A percentile compares a stretch with the other conserved stretches of the same genome.
phyloP scores from a whole-genome alignment of 2,888 invertebrate genomes.

The Philonicus albiceps region DNA sequence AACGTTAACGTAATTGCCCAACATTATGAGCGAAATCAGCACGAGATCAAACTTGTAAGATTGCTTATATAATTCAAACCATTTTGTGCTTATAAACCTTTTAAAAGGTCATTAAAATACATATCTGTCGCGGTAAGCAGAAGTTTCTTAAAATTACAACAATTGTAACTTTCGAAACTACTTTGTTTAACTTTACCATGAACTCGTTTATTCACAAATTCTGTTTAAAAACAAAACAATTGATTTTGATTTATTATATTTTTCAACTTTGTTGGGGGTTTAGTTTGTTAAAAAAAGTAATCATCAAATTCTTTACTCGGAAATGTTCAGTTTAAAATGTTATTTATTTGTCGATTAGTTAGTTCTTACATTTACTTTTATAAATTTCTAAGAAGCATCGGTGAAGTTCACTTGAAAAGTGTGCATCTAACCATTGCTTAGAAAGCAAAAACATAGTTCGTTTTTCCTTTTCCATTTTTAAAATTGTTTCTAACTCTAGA shows the following conservation, averaged over 20 bases:
- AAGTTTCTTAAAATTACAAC: neutral
- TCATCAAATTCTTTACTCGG: too few species aligned
- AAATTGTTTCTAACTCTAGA: neutral
- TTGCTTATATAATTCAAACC: neutral
- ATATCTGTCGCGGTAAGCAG: neutral
- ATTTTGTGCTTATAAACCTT: neutral
- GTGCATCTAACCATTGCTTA: neutral
- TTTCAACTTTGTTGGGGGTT: too few species aligned
- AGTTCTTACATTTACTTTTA: too few species aligned
- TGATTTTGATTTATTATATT: too few species aligned
- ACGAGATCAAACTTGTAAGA: neutral
- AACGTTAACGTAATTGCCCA: neutral
- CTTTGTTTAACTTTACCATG: neutral
- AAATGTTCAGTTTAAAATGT: too few species aligned
- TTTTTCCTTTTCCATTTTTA: neutral
- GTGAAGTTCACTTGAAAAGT: neutral
- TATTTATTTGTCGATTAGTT: too few species aligned
- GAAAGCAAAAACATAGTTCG: neutral
- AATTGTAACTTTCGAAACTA: neutral
- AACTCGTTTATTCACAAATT: too few species aligned
- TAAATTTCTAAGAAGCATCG: too few species aligned
- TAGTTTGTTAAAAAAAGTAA: too few species aligned
- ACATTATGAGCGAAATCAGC: neutral
- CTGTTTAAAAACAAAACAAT: too few species aligned
- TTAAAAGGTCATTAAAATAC: neutral